These are phyloP conservation scores for Monochamus alternatus DNA, from an alignment of 2,888 invertebrate genomes.

Conservation along the genomic window DNA sequence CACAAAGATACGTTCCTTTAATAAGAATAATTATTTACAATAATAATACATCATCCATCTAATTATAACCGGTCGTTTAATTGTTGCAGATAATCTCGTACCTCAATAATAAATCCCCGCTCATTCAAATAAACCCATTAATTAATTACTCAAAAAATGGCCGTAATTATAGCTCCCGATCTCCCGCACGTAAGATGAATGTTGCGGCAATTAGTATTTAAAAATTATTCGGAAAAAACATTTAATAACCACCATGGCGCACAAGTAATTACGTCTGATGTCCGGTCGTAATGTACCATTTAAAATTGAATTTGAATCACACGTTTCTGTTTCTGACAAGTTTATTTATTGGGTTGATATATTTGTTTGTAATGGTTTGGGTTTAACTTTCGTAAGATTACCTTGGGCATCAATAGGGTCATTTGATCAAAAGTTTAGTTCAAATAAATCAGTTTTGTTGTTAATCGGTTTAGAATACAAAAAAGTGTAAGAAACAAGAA, in stretches of 20 bases:
- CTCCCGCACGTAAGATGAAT: slow-evolving; percentile 37
- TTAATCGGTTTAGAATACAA: no score
- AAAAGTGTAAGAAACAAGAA: no score
- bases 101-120: slow-evolving; percentile 41
- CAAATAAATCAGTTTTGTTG: no score
- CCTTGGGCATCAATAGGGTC: no score
- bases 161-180: slow-evolving; percentile 43
- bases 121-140: slow-evolving; percentile 47
- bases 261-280: slow-evolving; percentile 44
- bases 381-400: no score
- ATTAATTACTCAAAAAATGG: slow-evolving; percentile 49
- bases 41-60: slow-evolving; percentile 23
- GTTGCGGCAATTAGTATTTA: slow-evolving; percentile 44
- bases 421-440: no score
- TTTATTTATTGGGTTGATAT: not conserved
- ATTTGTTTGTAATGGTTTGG: not conserved
- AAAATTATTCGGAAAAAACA: slow-evolving; percentile 46
- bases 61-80: slow-evolving; percentile 39
- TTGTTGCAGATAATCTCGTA: slow-evolving; percentile 36
- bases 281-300: slow-evolving; percentile 45
- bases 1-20: not conserved
- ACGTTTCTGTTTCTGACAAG: slow-evolving; percentile 37
- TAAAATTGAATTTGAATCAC: slow-evolving; percentile 46
- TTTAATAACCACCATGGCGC: slow-evolving; percentile 47
- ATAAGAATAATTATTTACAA: slow-evolving; percentile 19